phyloP scores from a whole-genome alignment of 2,888 invertebrate genomes.

The Parapristionchus giblindavisi region DNA sequence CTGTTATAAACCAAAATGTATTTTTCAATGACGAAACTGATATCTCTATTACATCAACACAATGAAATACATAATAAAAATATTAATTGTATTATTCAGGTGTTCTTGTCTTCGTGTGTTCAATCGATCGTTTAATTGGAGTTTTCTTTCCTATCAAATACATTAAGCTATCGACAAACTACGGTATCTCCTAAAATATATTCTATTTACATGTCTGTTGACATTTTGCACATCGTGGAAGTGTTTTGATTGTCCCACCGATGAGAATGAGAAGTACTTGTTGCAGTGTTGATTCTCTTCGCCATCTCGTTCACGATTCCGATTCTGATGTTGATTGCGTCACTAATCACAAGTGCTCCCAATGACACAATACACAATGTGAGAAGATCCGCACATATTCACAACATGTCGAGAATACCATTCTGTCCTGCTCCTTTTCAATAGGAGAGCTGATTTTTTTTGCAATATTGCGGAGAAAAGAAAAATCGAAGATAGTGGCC shows the following conservation, averaged over 20 bases:
- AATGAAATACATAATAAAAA: too few species aligned
- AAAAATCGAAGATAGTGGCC: too few species aligned
- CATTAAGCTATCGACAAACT: conserved; percentile 16
- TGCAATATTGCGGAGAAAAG: too few species aligned
- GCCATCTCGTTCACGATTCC: conserved; percentile 16
- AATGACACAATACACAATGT: conserved; percentile 14
- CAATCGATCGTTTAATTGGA: conserved; percentile 20
- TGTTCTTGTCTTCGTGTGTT: conserved; percentile 10
- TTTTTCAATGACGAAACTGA: too few species aligned
- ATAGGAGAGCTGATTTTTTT: too few species aligned
- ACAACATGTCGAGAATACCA: too few species aligned
- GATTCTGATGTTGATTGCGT: conserved; percentile 17
- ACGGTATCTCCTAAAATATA: neutral
- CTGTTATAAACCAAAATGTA: too few species aligned
- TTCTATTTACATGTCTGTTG: neutral
- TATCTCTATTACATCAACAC: too few species aligned
- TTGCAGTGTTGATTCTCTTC: conserved; percentile 31
- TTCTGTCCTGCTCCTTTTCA: too few species aligned
- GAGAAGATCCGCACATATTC: neutral
- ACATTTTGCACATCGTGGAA: too few species aligned
- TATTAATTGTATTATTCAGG: conserved; percentile 8
- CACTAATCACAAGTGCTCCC: conserved; percentile 11
- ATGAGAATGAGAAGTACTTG: too few species aligned
- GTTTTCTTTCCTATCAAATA: conserved; percentile 35
- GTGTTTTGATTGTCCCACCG: too few species aligned